A percentile compares a stretch with the other conserved stretches of the same genome.
Conservation (phyloP, 2,888 invertebrate genomes). For the Hypomecis punctinalis region DNA sequence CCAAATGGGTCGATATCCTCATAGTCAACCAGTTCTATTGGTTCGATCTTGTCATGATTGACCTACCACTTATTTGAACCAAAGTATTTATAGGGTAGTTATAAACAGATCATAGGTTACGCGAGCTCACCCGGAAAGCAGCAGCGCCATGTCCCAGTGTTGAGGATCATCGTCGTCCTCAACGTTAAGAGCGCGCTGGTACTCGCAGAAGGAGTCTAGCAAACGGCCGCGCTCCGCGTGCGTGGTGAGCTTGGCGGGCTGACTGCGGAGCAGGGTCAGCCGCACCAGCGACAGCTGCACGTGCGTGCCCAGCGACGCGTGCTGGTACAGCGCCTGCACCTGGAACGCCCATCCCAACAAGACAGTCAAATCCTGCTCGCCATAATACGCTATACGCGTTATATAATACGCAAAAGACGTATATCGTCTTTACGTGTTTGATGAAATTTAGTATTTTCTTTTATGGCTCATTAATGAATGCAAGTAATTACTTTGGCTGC, state of each 20-base stretch:
- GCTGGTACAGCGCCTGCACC: constrained; percentile 93
- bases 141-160: constrained; percentile 93
- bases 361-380: constrained; percentile 23
- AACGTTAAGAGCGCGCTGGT: constrained; percentile 87
- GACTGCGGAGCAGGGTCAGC: constrained; percentile 88
- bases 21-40: no score
- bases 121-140: constrained; percentile 87
- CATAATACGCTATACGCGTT: neutral
- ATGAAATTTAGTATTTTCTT: no score
- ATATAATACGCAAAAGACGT: neutral
- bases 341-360: constrained; percentile 53
- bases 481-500: no score
- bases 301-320: constrained; percentile 87
- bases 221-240: constrained; percentile 87
- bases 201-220: constrained; percentile 91
- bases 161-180: constrained; percentile 87
- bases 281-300: constrained; percentile 89
- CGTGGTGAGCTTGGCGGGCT: constrained; percentile 86
- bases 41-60: no score
- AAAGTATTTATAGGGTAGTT: no score
- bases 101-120: neutral
- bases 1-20: no score
- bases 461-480: no score
- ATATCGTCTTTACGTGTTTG: neutral
- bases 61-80: no score